Conservation (phyloP, 2,797 vertebrate species). For the Aldrovandia affinis region DNA sequence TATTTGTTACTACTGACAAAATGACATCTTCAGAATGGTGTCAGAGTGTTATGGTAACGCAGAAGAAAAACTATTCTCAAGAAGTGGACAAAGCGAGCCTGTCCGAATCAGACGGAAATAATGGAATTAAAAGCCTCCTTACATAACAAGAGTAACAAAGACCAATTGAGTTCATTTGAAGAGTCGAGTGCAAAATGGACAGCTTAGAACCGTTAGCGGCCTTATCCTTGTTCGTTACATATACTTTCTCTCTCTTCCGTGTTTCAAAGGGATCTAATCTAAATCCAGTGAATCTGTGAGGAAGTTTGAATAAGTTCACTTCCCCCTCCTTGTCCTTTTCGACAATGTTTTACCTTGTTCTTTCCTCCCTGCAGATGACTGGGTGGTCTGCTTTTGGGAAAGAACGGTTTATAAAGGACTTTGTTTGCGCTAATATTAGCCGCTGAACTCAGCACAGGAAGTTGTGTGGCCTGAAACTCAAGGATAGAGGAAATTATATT, state of each 20-base stretch:
- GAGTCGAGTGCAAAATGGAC: not conserved
- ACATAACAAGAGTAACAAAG: conserved; percentile 4
- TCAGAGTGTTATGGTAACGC: not conserved
- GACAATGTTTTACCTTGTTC: conserved; percentile 20
- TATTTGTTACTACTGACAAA: conserved; percentile 23
- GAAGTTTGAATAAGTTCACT: conserved; percentile 24
- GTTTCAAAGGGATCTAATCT: conserved; percentile 25
- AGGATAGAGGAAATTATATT: conserved; percentile 53
- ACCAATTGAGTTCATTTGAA: not conserved
- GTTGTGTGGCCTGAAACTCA: conserved; percentile 50
- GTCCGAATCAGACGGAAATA: conserved; percentile 12
- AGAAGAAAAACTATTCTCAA: conserved; percentile 11
- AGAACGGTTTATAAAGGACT: conserved; percentile 20
- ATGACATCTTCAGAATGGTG: conserved; percentile 2
- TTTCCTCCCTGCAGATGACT: conserved; percentile 31
- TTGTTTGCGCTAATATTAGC: conserved; percentile 53
- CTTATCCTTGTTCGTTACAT: conserved; percentile 6
- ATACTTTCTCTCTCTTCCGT: not conserved
- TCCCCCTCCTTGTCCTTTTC: conserved; percentile 1
- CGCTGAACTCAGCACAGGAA: conserved; percentile 45
- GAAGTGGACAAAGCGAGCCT: not conserved
- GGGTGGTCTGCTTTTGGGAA: conserved; percentile 41
- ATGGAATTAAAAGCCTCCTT: conserved; percentile 17
- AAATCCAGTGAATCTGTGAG: conserved; percentile 25
- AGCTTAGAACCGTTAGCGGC: not conserved